Evolutionary conservation across 1,140 invertebrate genomes (phyloP).

Genomic region (Hycleus cichorii): DNA sequence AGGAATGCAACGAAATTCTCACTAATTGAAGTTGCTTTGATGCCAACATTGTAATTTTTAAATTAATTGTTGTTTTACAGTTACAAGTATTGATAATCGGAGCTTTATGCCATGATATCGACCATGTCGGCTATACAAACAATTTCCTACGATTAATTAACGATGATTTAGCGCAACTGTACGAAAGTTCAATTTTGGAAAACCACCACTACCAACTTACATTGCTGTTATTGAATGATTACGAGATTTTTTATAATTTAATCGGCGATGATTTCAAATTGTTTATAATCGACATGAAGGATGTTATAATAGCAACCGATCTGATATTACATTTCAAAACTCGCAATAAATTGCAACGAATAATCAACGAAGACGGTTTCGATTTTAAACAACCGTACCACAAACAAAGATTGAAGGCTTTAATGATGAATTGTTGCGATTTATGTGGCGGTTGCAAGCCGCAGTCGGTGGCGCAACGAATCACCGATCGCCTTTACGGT

Average conservation of each 20-base stretch:
- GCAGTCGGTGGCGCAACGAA: slow-evolving; percentile 44
- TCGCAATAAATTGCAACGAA: slow-evolving; percentile 42
- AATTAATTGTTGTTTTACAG: slow-evolving; percentile 32
- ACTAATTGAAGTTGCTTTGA: slow-evolving; percentile 42
- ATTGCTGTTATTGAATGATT: slow-evolving; percentile 44
- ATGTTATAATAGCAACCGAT: slow-evolving; percentile 49
- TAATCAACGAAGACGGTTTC: slow-evolving; percentile 40
- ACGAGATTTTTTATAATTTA: slow-evolving; percentile 21
- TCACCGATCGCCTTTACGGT: slow-evolving; percentile 46
- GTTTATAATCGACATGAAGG: slow-evolving; percentile 39
- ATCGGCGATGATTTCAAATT: slow-evolving; percentile 2
- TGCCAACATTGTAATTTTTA: slow-evolving; percentile 1
- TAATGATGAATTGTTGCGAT: slow-evolving; percentile 52
- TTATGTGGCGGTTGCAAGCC: slow-evolving; percentile 50
- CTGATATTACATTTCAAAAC: slow-evolving; percentile 47
- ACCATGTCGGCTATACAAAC: slow-evolving; percentile 52
- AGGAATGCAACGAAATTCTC: slow-evolving; percentile 44
- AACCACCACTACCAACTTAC: slow-evolving; percentile 50
- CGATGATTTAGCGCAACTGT: slow-evolving; percentile 45
- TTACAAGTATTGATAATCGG: slow-evolving; percentile 45
- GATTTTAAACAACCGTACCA: slow-evolving; percentile 39
- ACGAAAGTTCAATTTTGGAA: slow-evolving; percentile 47
- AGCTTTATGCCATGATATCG: slow-evolving; percentile 50
- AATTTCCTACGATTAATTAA: slow-evolving; percentile 47
- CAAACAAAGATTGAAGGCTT: slow-evolving; percentile 45